Evolutionary conservation across 1,140 invertebrate genomes (phyloP).

Genomic region (Drosophila subpulchrella): DNA sequence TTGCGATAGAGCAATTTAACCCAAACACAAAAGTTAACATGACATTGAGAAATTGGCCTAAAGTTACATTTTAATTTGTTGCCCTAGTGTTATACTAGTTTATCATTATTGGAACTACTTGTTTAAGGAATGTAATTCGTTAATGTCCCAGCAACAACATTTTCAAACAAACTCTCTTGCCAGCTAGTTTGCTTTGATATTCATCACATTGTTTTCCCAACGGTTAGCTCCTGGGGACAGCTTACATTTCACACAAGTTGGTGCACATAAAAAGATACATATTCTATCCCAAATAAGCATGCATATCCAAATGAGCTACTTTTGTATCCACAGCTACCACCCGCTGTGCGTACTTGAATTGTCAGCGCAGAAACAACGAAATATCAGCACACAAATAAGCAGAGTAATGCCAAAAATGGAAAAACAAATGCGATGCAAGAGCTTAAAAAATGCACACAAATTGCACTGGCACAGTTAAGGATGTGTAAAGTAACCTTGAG

Average conservation of each 20-base stretch:
- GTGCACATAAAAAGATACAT: slow-evolving; percentile 1
- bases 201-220: slow-evolving; percentile 11
- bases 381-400: slow-evolving; percentile 29
- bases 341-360: slow-evolving; percentile 51
- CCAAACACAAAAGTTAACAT: too few relatives aligned
- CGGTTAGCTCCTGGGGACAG: slow-evolving; percentile 6
- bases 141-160: too few relatives aligned
- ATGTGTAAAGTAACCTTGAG: slow-evolving; percentile 51
- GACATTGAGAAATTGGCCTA: too few relatives aligned
- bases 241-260: slow-evolving; percentile 7
- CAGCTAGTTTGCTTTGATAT: slow-evolving; percentile 16
- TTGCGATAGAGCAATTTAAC: too few relatives aligned
- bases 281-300: slow-evolving; percentile 20
- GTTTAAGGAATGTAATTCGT: not conserved
- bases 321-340: slow-evolving; percentile 18
- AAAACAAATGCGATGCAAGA: slow-evolving; percentile 25
- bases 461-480: slow-evolving; percentile 43
- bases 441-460: slow-evolving; percentile 51
- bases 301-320: slow-evolving; percentile 41
- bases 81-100: not conserved
- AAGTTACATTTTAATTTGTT: too few relatives aligned
- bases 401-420: slow-evolving; percentile 29
- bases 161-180: not conserved
- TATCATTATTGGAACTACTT: not conserved
- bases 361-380: slow-evolving; percentile 38